Evolutionary conservation across 2,113 vertebrate species (phyloP).

Genomic region (Oenanthe oenanthe): DNA sequence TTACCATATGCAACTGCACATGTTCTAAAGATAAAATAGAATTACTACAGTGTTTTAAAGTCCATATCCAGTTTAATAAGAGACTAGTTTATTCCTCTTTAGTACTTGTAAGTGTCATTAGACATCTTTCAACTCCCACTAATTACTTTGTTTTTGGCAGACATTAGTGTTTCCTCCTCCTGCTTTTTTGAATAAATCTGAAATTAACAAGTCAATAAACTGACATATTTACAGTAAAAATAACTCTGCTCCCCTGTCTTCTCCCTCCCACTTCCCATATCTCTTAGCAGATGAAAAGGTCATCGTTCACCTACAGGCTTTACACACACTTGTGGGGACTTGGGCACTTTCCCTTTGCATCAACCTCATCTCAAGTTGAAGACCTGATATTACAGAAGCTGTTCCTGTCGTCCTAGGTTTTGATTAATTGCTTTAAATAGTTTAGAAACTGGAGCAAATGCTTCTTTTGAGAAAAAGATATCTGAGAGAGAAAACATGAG

Average conservation of each 20-base stretch:
- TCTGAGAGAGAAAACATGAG: conserved; percentile 28
- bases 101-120: conserved; percentile 52
- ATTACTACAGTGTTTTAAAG: conserved; percentile 21
- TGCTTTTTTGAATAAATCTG: conserved; percentile 45
- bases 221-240: conserved; percentile 58
- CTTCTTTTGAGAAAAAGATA: conserved; percentile 13
- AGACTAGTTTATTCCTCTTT: conserved; percentile 35
- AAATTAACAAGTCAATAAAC: conserved; percentile 61
- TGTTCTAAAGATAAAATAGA: conserved; percentile 14
- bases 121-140: conserved; percentile 52
- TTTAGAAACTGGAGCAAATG: conserved; percentile 1
- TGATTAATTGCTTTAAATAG: conserved; percentile 50
- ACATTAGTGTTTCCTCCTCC: conserved; percentile 25
- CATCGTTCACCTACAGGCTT: conserved; percentile 16
- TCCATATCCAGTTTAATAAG: conserved; percentile 19
- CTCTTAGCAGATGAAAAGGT: conserved; percentile 30
- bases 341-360: background rate
- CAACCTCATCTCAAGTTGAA: background rate
- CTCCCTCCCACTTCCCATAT: conserved; percentile 31
- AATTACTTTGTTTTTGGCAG: conserved; percentile 60
- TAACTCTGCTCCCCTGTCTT: conserved; percentile 14
- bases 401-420: background rate
- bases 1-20: conserved; percentile 36
- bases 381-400: background rate
- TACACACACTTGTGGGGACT: background rate